Evolutionary conservation across 2,888 invertebrate genomes (phyloP).

Genomic region (Phlogophora meticulosa): DNA sequence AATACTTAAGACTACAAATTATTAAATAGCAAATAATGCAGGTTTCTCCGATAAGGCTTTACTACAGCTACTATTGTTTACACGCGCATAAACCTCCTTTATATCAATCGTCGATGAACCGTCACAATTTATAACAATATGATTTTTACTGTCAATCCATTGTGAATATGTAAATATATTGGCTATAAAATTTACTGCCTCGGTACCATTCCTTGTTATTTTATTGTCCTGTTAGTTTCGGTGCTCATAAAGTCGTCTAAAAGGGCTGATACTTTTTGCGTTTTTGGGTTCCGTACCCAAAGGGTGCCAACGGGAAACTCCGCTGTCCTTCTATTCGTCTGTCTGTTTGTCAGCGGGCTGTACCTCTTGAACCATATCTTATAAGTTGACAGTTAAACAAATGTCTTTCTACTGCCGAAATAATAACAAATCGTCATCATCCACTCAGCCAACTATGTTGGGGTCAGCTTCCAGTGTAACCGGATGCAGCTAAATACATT

Average conservation of each 20-base stretch:
- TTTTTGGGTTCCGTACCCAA: neutral
- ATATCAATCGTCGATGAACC: slow-evolving; percentile 45
- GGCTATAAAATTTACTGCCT: slow-evolving; percentile 44
- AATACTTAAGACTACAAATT: slow-evolving; percentile 4
- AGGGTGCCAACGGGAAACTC: too few relatives aligned
- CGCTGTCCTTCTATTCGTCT: too few relatives aligned
- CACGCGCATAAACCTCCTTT: slow-evolving; percentile 42
- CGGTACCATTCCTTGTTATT: slow-evolving; percentile 29
- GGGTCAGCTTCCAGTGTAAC: too few relatives aligned
- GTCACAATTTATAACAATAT: slow-evolving; percentile 54
- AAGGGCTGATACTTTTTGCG: slow-evolving; percentile 43
- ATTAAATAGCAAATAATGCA: too few relatives aligned
- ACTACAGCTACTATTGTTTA: slow-evolving; percentile 13
- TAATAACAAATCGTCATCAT: too few relatives aligned
- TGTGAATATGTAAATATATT: slow-evolving; percentile 48
- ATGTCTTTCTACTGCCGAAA: too few relatives aligned
- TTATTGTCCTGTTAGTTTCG: slow-evolving; percentile 46
- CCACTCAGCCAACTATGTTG: too few relatives aligned
- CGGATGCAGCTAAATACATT: too few relatives aligned
- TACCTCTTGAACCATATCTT: too few relatives aligned
- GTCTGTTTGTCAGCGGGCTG: too few relatives aligned
- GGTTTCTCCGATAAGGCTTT: neutral
- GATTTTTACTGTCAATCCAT: slow-evolving; percentile 50
- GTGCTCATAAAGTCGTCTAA: slow-evolving; percentile 47
- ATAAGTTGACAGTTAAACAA: too few relatives aligned